phyloP scores from a whole-genome alignment of 2,113 vertebrate species.

The Sclerurus mexicanus region DNA sequence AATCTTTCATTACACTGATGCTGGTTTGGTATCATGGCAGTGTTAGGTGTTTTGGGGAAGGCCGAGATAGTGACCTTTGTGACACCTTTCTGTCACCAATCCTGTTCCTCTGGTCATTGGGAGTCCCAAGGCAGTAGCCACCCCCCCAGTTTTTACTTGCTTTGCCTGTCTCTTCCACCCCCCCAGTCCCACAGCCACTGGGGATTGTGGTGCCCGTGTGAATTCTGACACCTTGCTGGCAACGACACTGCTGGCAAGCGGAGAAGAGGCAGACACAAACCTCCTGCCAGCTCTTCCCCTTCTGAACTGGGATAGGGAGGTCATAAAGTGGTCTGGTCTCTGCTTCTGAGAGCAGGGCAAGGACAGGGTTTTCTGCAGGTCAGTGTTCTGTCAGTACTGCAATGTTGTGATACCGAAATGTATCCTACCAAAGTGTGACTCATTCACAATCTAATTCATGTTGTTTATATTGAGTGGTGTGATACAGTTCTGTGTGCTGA shows the following conservation, averaged over 20 bases:
- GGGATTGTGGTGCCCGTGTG: fast-evolving
- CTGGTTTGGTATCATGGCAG: neutral
- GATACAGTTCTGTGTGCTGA: neutral
- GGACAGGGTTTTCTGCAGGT: neutral
- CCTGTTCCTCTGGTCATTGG: neutral
- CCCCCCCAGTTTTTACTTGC: neutral
- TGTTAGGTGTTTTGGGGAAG: neutral
- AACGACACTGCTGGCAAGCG: fast-evolving
- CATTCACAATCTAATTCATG: neutral
- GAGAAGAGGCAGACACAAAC: neutral
- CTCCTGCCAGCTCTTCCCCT: neutral
- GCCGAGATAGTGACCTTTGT: neutral
- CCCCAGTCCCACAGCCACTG: fast-evolving
- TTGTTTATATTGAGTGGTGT: neutral
- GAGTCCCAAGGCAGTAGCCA: neutral
- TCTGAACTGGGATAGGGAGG: neutral
- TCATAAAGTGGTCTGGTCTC: neutral
- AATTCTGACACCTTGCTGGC: neutral
- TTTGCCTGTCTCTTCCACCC: neutral
- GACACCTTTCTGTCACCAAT: neutral
- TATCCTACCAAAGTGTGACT: fast-evolving
- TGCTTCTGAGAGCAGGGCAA: neutral
- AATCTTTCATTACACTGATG: neutral
- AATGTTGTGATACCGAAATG: neutral
- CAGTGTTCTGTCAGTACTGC: neutral